Conservation (phyloP, 2,797 vertebrate species). For the Gallinago solitaria region DNA sequence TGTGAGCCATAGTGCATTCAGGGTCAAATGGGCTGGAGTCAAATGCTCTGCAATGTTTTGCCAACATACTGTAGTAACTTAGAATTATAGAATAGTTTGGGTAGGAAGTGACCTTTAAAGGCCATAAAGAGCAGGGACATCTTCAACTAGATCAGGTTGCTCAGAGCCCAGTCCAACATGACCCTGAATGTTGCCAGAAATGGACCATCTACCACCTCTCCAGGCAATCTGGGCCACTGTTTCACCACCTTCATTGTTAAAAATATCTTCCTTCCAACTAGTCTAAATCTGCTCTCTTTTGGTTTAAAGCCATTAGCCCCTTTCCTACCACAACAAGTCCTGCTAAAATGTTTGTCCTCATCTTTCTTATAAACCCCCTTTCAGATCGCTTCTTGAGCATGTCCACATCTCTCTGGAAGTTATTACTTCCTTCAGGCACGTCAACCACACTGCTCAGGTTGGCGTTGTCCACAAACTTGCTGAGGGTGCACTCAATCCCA, state of each 20-base stretch:
- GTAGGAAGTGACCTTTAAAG: neutral
- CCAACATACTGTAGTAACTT: neutral
- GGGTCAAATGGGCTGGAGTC: neutral
- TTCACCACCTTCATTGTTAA: neutral
- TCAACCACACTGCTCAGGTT: neutral
- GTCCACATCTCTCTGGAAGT: neutral
- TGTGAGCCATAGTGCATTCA: neutral
- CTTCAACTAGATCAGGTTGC: neutral
- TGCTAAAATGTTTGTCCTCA: neutral
- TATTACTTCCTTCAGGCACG: neutral
- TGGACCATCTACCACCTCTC: neutral
- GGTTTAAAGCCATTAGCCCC: neutral
- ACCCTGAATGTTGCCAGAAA: neutral
- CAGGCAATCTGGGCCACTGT: neutral
- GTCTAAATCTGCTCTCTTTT: neutral
- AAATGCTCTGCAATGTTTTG: neutral
- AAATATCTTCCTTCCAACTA: neutral
- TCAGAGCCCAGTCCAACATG: neutral
- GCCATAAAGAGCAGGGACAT: neutral
- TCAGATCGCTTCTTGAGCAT: neutral
- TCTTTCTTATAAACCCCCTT: neutral
- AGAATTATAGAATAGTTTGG: neutral
- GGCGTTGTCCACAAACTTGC: neutral
- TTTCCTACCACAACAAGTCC: neutral
- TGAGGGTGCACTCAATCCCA: neutral